phyloP scores from a whole-genome alignment of 2,888 invertebrate species.

The Phymatocera aterrima region DNA sequence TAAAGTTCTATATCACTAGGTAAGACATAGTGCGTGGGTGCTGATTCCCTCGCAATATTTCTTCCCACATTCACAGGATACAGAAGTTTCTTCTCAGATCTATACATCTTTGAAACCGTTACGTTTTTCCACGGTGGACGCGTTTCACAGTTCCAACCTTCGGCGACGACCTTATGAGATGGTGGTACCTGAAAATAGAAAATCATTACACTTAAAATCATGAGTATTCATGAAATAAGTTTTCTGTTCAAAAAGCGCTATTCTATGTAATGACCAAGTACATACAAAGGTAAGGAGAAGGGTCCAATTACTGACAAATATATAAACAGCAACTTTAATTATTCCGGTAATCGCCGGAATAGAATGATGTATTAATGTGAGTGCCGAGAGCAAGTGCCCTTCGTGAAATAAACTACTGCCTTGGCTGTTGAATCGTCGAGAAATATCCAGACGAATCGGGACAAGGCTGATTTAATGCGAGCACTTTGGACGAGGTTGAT shows the following conservation, averaged over 20 bases:
- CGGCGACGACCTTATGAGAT: conserved; percentile 79
- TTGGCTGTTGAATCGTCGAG: conserved; percentile 23
- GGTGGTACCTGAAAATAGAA: conserved; percentile 79
- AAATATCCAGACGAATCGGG: conserved; percentile 36
- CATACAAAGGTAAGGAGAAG: background rate
- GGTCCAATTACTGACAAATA: conserved; percentile 35
- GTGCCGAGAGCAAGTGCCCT: background rate
- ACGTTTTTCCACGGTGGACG: conserved; percentile 83
- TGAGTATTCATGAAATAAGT: background rate
- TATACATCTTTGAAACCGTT: conserved; percentile 82
- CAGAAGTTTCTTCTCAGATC: conserved; percentile 86
- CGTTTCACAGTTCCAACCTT: conserved; percentile 84
- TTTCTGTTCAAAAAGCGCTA: background rate
- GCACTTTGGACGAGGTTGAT: conserved; percentile 16
- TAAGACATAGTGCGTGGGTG: conserved; percentile 88
- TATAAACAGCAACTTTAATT: conserved; percentile 13
- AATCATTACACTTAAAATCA: background rate
- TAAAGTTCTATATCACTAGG: conserved; percentile 94
- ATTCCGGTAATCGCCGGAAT: background rate
- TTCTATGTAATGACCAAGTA: background rate
- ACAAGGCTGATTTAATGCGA: conserved; percentile 21
- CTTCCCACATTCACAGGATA: conserved; percentile 95
- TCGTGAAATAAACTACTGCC: conserved; percentile 11
- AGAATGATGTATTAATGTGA: background rate
- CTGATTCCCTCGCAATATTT: conserved; percentile 90